A percentile compares a stretch with the other conserved stretches of the same genome.
Conservation (phyloP, 2,797 vertebrate genomes). For the Catamblyrhynchus diadema region DNA sequence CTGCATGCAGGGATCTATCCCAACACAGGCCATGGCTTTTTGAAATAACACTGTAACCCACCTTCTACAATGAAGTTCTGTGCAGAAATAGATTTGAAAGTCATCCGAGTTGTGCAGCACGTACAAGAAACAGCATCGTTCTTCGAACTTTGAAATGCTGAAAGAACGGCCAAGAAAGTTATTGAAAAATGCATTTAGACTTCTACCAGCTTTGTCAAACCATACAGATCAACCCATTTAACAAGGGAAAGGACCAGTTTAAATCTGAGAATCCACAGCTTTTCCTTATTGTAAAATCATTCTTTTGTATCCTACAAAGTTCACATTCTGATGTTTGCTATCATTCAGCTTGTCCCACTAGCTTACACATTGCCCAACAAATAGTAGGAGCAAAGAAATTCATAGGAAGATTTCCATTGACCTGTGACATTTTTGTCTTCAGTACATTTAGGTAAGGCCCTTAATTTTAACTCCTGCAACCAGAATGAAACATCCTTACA, state of each 20-base stretch:
- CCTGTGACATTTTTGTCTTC: background rate
- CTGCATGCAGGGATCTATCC: background rate
- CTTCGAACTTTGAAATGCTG: constrained; percentile 98
- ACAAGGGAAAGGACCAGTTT: background rate
- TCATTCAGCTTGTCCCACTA: background rate
- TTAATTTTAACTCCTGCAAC: background rate
- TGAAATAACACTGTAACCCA: constrained; percentile 55
- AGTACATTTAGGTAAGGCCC: background rate
- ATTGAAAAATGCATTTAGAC: background rate
- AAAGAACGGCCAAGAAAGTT: constrained; percentile 46
- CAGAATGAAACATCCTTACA: background rate
- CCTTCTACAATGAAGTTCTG: constrained; percentile 97
- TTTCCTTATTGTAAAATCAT: background rate
- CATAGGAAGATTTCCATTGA: background rate
- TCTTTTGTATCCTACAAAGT: background rate
- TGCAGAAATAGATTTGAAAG: constrained; percentile 99
- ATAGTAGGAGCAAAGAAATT: background rate
- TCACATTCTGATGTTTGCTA: background rate
- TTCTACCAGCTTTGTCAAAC: background rate
- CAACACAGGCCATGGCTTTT: background rate
- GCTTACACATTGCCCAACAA: background rate
- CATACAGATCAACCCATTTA: background rate
- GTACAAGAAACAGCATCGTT: constrained; percentile 95
- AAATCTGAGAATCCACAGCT: background rate
- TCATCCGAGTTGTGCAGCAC: constrained; percentile 97